A percentile compares a stretch with the other conserved stretches of the same genome.
Evolutionary conservation across 1,140 invertebrate species (phyloP).

Genomic region (Augochlora pura): DNA sequence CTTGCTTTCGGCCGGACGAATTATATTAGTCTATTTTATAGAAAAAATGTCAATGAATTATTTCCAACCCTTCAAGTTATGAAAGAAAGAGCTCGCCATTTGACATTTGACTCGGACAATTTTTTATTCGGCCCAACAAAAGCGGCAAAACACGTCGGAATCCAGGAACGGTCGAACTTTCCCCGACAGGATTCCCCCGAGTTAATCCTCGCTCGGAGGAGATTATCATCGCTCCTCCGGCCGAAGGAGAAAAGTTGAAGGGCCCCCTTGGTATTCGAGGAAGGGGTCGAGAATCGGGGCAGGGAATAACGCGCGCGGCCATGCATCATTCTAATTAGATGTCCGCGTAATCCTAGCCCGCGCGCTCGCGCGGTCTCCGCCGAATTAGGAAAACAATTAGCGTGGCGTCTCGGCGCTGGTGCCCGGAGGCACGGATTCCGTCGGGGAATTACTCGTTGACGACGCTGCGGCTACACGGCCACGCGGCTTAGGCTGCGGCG

Average conservation of each 20-base stretch:
- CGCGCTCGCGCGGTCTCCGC: no score
- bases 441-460: constrained; percentile 5
- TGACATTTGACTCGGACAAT: no score
- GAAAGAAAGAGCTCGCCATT: no score
- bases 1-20: no score
- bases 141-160: background rate
- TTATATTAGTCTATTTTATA: no score
- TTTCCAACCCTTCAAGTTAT: no score
- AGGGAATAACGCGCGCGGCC: background rate
- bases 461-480: constrained; percentile 1
- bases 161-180: background rate
- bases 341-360: constrained; percentile 25
- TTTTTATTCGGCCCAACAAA: background rate
- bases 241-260: background rate
- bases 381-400: constrained; percentile 65
- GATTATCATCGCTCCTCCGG: background rate
- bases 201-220: background rate
- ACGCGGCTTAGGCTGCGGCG: no score
- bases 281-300: background rate
- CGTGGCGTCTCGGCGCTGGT: constrained; percentile 4
- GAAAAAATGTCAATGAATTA: no score
- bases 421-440: background rate
- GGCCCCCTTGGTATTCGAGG: background rate
- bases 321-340: constrained; percentile 10
- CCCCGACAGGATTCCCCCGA: background rate